Evolutionary conservation across 2,797 vertebrate genomes (phyloP).

Genomic region (Oophaga sylvatica): DNA sequence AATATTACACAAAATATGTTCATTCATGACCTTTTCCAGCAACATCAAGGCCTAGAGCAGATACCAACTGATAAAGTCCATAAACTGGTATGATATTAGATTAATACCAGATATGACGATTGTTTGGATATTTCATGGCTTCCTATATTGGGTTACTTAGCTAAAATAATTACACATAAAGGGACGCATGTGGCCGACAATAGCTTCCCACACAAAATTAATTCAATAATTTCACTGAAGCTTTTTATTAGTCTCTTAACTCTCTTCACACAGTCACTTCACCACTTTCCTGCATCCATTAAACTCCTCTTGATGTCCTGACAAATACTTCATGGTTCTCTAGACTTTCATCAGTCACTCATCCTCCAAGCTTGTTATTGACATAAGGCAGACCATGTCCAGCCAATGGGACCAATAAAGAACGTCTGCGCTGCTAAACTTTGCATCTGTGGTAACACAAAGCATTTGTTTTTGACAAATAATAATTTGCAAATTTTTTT

Average conservation of each 20-base stretch:
- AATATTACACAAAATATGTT: not conserved
- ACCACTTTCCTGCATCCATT: not conserved
- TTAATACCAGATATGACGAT: not conserved
- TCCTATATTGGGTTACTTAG: not conserved
- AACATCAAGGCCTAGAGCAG: not conserved
- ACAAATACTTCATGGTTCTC: constrained; percentile 10
- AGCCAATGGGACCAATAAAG: not conserved
- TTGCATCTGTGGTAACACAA: not conserved
- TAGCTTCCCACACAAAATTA: not conserved
- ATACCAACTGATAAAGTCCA: not conserved
- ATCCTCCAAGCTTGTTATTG: constrained; percentile 2
- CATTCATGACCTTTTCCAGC: not conserved
- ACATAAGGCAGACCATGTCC: not conserved
- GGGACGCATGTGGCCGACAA: not conserved
- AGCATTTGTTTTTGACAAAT: not conserved
- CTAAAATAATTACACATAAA: not conserved
- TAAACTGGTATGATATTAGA: not conserved
- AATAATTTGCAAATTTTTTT: not conserved
- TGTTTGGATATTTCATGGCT: not conserved
- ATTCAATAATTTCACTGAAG: not conserved
- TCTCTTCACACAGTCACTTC: not conserved
- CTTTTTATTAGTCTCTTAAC: not conserved
- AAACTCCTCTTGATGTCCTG: not conserved
- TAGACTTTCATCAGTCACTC: not conserved
- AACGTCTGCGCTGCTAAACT: no score